Evolutionary conservation across 2,797 vertebrate species (phyloP), one percentile per base, ranked within the genome.

Genomic region (Acomys russatus): DNA sequence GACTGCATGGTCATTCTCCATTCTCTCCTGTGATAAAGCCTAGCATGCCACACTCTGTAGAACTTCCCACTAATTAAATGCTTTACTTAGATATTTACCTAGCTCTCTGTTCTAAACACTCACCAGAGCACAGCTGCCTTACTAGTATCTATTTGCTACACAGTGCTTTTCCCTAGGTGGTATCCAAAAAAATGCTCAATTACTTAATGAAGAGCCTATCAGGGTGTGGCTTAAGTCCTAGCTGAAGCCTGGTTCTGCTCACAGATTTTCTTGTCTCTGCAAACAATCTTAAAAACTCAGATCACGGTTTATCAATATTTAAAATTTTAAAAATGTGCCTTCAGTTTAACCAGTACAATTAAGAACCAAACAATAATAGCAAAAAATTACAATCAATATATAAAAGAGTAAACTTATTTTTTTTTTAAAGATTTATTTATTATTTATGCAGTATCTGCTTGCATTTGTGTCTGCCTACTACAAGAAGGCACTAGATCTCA

Each of bases 251-350:
- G 83, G 54, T 35, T 93, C 80, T 96, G 89, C 77, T 56, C 51
- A 79, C 15, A 10, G 51, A 85, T 74, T 90, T 96, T 83, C 63
- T 82, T 92, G 25, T 87, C 51, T 95, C 49, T 92, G 49, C 30
- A 84, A 94, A 92, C 76, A 94, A 78, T 35, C 92, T 93, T 92
- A 96, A 92, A n/a, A 94, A 90, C 25, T 74, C 63, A 74, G 23
- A 94, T 78, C 74, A 83, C 6, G 9, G 28, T 74, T 28, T 89
- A 79, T 76, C n/a, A 63, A 96, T 83, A 91, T 64, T 76, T 84
- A 70, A 14, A 44, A 82, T 70, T 63, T 56, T 82, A 97, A 91
- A 96, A 86, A 22, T 61, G 25, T 59, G 76, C 9, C n/a, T 88
- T 88, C 22, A 88, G 28, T 80, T 94, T 85, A 78, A 85, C 25